A percentile compares a stretch with the other conserved stretches of the same genome.
These are phyloP conservation scores for Plebejus melissa DNA, from an alignment of 2,888 invertebrate genomes.

Conservation along the genomic window DNA sequence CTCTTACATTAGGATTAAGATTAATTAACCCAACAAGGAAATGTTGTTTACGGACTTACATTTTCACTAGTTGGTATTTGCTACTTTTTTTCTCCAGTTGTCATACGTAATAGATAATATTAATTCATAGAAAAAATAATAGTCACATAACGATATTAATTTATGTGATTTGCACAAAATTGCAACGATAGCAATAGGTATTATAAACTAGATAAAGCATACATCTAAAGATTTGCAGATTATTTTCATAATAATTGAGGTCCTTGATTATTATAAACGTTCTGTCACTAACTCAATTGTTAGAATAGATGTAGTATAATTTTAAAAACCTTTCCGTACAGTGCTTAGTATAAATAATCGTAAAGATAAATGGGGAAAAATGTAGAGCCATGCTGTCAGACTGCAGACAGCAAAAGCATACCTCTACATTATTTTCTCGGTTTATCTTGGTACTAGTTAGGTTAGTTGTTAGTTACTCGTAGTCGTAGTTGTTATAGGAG, in stretches of 20 bases:
- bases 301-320: not conserved
- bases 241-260: not conserved
- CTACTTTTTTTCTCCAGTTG: not conserved
- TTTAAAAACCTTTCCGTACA: not conserved
- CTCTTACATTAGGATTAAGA: constrained; percentile 12
- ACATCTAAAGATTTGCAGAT: not conserved
- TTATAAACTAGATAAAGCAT: not conserved
- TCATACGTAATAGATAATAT: not conserved
- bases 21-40: not conserved
- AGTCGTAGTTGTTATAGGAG: not conserved
- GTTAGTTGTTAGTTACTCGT: not conserved
- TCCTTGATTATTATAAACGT: not conserved
- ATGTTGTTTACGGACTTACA: not conserved
- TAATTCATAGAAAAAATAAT: not conserved
- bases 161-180: not conserved
- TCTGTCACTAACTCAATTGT: not conserved
- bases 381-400: not conserved
- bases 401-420: not conserved
- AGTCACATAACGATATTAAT: not conserved
- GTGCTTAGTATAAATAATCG: not conserved
- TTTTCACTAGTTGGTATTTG: not conserved
- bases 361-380: not conserved
- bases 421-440: not conserved
- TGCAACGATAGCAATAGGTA: not conserved
- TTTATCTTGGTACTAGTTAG: not conserved